A percentile compares a stretch with the other conserved stretches of the same genome.
These are phyloP conservation scores for Acyrthosiphon pisum DNA, from an alignment of 1,140 invertebrate species.

Conservation along the genomic window DNA sequence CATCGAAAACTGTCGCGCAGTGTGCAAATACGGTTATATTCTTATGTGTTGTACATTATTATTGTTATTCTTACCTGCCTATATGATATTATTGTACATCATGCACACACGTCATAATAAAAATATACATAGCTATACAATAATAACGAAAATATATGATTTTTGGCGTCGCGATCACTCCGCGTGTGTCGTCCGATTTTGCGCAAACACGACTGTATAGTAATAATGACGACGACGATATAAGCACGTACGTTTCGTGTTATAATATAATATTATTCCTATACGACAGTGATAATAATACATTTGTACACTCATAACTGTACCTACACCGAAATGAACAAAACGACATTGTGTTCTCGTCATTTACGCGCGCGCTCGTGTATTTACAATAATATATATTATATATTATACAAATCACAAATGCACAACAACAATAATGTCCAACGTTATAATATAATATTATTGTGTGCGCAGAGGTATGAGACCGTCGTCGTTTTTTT, in stretches of 20 bases:
- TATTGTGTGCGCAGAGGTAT: background rate
- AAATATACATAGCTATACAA: background rate
- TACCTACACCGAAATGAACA: background rate
- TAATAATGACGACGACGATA: background rate
- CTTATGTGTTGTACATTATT: background rate
- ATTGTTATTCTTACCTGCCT: background rate
- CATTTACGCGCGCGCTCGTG: background rate
- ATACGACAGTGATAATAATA: background rate
- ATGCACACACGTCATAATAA: background rate
- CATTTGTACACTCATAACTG: background rate
- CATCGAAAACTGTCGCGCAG: background rate
- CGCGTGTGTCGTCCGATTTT: background rate
- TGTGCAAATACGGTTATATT: background rate
- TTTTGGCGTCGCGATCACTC: background rate
- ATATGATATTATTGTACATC: background rate
- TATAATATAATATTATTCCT: background rate
- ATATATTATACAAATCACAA: background rate
- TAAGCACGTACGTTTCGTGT: background rate
- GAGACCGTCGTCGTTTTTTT: background rate
- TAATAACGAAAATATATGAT: background rate
- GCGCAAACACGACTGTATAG: background rate
- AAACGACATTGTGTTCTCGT: background rate
- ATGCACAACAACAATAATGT: background rate
- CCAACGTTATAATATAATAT: background rate
- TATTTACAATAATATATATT: background rate